Conservation (phyloP, 2,797 vertebrate species). For the Semotilus atromaculatus region DNA sequence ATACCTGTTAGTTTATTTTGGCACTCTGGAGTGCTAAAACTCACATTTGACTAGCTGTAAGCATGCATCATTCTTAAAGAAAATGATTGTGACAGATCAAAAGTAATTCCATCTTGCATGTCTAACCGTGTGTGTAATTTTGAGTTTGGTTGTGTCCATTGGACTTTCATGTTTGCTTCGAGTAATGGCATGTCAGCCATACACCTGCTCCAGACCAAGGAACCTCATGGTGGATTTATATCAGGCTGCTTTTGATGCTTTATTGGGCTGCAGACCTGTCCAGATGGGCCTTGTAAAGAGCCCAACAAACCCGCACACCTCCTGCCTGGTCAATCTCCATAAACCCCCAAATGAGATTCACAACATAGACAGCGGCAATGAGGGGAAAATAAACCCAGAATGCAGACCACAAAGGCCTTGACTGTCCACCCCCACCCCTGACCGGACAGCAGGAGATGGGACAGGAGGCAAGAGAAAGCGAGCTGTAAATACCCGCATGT, state of each 20-base stretch:
- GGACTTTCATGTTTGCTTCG: constrained; percentile 33
- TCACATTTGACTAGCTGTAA: neutral
- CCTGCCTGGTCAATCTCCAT: constrained; percentile 58
- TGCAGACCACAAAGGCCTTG: constrained; percentile 50
- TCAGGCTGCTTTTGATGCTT: constrained; percentile 53
- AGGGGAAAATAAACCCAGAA: constrained; percentile 58
- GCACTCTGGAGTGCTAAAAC: neutral
- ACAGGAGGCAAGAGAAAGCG: constrained; percentile 61
- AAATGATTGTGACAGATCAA: neutral
- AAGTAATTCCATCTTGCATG: neutral
- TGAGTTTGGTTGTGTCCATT: neutral
- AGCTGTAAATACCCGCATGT: constrained; percentile 62
- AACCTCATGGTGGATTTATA: constrained; percentile 47
- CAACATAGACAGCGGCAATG: constrained; percentile 48
- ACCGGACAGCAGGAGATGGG: constrained; percentile 57
- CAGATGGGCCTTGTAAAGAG: constrained; percentile 63
- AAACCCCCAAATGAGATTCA: constrained; percentile 58
- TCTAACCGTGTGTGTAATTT: neutral
- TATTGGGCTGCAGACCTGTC: constrained; percentile 53
- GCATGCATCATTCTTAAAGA: constrained; percentile 1
- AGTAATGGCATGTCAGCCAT: constrained; percentile 40
- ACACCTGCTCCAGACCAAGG: constrained; percentile 40
- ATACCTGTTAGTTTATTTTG: constrained; percentile 7
- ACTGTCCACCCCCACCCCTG: constrained; percentile 37
- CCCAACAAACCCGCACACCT: constrained; percentile 53